Evolutionary conservation across 2,113 vertebrate species (phyloP).

Genomic region (Pygoscelis adeliae): DNA sequence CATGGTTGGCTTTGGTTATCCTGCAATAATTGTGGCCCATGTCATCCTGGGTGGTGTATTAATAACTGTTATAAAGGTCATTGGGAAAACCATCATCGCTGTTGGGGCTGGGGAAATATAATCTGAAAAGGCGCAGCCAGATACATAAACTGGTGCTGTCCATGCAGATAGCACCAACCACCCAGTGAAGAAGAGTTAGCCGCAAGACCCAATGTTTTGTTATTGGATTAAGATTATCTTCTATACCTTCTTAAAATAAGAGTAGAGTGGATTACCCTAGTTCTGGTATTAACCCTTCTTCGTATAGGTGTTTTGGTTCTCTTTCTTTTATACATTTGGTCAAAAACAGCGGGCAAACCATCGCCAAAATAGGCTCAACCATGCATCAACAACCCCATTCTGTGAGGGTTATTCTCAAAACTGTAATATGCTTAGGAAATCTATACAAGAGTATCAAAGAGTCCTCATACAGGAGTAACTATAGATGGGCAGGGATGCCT

Average conservation of each 20-base stretch:
- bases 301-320: background rate
- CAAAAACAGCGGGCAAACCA: background rate
- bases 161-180: background rate
- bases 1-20: background rate
- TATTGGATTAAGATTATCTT: background rate
- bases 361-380: background rate
- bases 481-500: background rate
- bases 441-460: background rate
- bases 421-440: background rate
- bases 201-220: accelerated
- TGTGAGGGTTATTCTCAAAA: background rate
- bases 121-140: background rate
- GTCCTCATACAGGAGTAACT: background rate
- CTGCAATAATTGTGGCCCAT: background rate
- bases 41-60: background rate
- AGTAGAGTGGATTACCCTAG: background rate
- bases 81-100: background rate
- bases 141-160: background rate
- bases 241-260: background rate
- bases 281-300: background rate
- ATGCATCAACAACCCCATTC: accelerated
- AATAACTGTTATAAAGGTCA: background rate
- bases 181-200: background rate
- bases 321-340: background rate
- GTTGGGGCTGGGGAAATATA: background rate